These are phyloP conservation scores for Tupaia tana DNA, from an alignment of 2,113 vertebrate genomes.

Conservation along the genomic window DNA sequence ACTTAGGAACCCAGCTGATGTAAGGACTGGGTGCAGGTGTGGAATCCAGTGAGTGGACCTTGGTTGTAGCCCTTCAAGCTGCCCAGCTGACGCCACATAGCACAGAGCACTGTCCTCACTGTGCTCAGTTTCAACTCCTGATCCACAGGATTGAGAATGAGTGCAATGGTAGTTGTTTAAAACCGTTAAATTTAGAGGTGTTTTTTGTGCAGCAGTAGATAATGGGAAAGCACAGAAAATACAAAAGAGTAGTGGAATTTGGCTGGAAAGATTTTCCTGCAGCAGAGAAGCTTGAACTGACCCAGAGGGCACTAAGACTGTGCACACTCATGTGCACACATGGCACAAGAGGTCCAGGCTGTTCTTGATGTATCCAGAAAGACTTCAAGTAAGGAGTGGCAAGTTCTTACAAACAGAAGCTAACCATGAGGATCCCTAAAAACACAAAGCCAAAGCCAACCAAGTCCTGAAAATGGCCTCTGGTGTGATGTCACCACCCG, in stretches of 20 bases:
- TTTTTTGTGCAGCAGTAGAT: neutral
- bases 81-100: neutral
- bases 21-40: neutral
- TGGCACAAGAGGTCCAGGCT: neutral
- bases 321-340: too few relatives aligned
- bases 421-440: neutral
- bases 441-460: rapidly evolving
- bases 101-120: neutral
- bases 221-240: neutral
- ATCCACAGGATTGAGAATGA: neutral
- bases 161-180: neutral
- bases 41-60: too few relatives aligned
- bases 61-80: neutral
- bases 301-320: too few relatives aligned
- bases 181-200: neutral
- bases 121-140: neutral
- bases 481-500: too few relatives aligned
- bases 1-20: neutral
- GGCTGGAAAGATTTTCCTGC: neutral
- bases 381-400: neutral
- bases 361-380: neutral
- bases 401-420: neutral
- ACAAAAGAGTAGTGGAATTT: neutral
- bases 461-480: neutral
- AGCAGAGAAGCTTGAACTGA: neutral